A percentile compares a stretch with the other conserved stretches of the same genome.
phyloP scores from a whole-genome alignment of 1,140 invertebrate genomes.

The Vanessa atalanta region DNA sequence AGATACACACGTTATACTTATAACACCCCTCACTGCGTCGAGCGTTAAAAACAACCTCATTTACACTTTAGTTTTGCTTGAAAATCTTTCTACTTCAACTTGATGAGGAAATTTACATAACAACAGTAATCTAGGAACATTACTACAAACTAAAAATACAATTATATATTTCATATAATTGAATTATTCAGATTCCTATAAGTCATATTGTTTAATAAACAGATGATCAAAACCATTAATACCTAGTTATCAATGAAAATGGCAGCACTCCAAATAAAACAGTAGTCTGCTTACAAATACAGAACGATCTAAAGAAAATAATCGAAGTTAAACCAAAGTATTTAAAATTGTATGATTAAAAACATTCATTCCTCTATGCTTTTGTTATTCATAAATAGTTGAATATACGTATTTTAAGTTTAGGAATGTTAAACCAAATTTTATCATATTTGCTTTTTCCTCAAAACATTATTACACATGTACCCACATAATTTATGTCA shows the following conservation, averaged over 20 bases:
- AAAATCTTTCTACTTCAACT: too few species aligned
- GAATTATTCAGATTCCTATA: neutral
- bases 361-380: constrained; percentile 4
- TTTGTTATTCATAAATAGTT: constrained; percentile 4
- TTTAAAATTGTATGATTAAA: constrained; percentile 26
- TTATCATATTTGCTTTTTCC: neutral
- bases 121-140: too few species aligned
- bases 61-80: too few species aligned
- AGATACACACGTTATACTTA: too few species aligned
- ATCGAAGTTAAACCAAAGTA: constrained; percentile 19
- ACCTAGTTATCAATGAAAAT: constrained; percentile 38
- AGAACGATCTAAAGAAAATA: constrained; percentile 34
- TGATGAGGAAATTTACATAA: too few species aligned
- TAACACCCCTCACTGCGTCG: too few species aligned
- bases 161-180: neutral
- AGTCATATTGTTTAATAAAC: neutral
- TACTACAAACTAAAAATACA: neutral
- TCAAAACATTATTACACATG: neutral
- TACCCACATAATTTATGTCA: neutral
- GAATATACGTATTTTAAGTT: neutral
- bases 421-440: constrained; percentile 3
- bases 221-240: constrained; percentile 20
- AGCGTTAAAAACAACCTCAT: too few species aligned
- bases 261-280: constrained; percentile 43
- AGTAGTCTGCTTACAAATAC: constrained; percentile 43